phyloP scores from a whole-genome alignment of 37 sponge, comb jelly and placozoan genomes.

The Hormiphora californensis region DNA sequence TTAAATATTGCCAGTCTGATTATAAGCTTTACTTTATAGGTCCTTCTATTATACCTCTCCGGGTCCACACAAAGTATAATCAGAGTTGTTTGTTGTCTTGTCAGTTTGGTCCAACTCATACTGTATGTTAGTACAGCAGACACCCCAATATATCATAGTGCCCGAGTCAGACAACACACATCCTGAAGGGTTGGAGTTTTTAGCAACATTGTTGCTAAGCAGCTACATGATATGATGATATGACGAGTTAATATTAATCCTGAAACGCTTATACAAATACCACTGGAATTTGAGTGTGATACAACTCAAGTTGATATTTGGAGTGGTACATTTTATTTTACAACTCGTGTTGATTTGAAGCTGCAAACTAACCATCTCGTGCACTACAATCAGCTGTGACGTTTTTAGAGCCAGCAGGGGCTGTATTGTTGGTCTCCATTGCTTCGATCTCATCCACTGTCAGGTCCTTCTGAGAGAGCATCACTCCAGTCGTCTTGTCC shows the following conservation, averaged over 20 bases:
- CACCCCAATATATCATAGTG: background rate
- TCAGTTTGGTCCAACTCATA: background rate
- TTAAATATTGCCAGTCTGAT: background rate
- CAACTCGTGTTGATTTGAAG: too few species aligned
- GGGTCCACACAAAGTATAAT: background rate
- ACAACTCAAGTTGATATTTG: too few species aligned
- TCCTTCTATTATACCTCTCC: background rate
- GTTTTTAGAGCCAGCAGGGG: too few species aligned
- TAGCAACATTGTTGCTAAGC: too few species aligned
- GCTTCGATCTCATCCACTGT: background rate
- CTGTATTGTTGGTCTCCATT: too few species aligned
- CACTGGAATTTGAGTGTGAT: too few species aligned
- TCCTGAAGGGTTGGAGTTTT: background rate
- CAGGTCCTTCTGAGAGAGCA: background rate
- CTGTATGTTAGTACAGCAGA: background rate
- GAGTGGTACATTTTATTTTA: too few species aligned
- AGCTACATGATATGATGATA: too few species aligned
- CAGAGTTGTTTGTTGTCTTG: background rate
- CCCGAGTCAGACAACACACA: background rate
- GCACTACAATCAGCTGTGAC: too few species aligned
- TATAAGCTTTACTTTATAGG: too few species aligned
- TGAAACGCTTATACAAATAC: background rate
- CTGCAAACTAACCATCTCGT: too few species aligned
- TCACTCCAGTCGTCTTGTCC: background rate
- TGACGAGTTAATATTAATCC: background rate